Conservation (phyloP, 2,113 vertebrate species). For the Ardeotis arabs region DNA sequence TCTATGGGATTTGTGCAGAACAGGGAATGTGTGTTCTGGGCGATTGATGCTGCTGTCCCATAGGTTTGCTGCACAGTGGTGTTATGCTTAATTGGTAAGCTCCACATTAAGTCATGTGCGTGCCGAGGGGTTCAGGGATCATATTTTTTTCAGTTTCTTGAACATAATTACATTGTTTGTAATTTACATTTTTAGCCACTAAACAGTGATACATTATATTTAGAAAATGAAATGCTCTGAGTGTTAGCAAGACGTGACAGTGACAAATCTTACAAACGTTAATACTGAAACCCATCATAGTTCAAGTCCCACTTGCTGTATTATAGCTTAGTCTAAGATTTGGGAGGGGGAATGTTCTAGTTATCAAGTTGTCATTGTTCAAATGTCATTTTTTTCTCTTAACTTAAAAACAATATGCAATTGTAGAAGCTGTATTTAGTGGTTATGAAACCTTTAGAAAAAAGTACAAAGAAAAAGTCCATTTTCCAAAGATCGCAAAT, state of each 20-base stretch:
- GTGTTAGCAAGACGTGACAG: conserved; percentile 49
- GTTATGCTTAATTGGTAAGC: conserved; percentile 23
- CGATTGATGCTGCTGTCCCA: conserved; percentile 29
- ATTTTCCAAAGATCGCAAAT: background rate
- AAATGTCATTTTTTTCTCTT: conserved; percentile 36
- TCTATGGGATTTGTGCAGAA: conserved; percentile 38
- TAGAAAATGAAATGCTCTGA: conserved; percentile 61
- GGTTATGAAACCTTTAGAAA: background rate
- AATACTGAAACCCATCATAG: conserved; percentile 49
- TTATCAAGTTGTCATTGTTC: conserved; percentile 57
- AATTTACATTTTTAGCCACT: conserved; percentile 65
- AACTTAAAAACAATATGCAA: conserved; percentile 37
- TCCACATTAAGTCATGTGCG: background rate
- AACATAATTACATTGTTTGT: conserved; percentile 59
- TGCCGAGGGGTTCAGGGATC: background rate
- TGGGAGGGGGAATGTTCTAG: background rate
- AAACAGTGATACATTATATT: conserved; percentile 56
- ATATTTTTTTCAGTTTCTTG: conserved; percentile 43
- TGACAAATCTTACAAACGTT: conserved; percentile 64
- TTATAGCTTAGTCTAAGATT: conserved; percentile 23
- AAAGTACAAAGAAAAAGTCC: background rate
- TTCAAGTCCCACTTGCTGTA: conserved; percentile 52
- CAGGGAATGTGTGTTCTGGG: conserved; percentile 1
- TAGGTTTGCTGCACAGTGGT: background rate
- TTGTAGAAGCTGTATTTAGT: background rate